A percentile compares a stretch with the other conserved stretches of the same genome.
Conservation (phyloP, 92 coral and sea anemone genomes). For the Ricordea florida region DNA sequence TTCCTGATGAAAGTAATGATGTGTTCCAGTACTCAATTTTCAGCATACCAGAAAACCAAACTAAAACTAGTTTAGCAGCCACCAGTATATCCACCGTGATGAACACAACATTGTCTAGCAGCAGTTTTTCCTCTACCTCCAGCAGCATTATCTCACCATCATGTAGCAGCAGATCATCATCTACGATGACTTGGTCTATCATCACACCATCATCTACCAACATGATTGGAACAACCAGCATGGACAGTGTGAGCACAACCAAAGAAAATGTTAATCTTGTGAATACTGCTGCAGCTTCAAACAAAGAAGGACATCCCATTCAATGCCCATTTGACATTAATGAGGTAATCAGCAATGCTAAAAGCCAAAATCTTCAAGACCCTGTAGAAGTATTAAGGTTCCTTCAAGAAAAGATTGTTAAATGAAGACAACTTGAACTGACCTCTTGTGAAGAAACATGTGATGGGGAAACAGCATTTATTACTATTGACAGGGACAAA, state of each 20-base stretch:
- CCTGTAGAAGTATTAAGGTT: no score
- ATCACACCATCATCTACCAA: no score
- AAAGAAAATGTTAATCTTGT: no score
- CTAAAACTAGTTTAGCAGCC: background rate
- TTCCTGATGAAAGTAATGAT: slow-evolving; percentile 8
- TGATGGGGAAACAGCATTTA: slow-evolving; percentile 26
- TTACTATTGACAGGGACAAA: slow-evolving; percentile 53
- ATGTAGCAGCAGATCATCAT: background rate
- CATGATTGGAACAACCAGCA: no score
- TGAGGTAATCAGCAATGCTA: background rate
- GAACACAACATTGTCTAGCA: background rate
- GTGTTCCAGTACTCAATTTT: slow-evolving; percentile 3
- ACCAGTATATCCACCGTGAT: no score
- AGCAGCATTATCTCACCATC: background rate
- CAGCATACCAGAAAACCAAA: background rate
- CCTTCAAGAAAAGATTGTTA: background rate
- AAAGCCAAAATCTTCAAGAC: background rate
- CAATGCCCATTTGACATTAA: background rate
- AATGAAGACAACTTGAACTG: slow-evolving; percentile 39
- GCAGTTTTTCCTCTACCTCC: no score
- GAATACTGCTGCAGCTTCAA: no score
- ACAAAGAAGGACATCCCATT: no score
- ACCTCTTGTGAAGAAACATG: slow-evolving; percentile 16
- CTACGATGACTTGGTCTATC: no score
- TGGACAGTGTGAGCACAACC: no score